Evolutionary conservation across 2,888 invertebrate genomes (phyloP).

Genomic region (Cordilura impudica): DNA sequence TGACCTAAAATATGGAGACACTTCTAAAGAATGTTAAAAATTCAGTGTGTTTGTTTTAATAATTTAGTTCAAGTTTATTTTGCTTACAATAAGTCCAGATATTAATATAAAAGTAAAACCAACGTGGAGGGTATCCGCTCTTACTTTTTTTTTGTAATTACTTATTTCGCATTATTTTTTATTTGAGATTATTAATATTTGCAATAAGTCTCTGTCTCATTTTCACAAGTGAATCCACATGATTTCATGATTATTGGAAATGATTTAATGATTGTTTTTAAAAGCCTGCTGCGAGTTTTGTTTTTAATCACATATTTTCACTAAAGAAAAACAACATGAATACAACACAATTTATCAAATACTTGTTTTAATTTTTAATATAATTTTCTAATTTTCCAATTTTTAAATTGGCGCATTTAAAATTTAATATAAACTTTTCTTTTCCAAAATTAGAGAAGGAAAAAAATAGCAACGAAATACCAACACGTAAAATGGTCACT

Average conservation of each 20-base stretch:
- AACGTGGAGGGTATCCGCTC: too few relatives aligned
- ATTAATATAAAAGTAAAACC: too few relatives aligned
- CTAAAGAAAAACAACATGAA: neutral
- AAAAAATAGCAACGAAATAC: slow-evolving; percentile 50
- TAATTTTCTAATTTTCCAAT: slow-evolving; percentile 1
- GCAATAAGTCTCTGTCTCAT: neutral
- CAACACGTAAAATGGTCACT: slow-evolving; percentile 59
- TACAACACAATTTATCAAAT: neutral
- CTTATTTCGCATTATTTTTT: neutral
- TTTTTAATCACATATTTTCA: neutral
- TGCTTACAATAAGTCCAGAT: too few relatives aligned
- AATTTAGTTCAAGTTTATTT: too few relatives aligned
- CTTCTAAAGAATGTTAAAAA: too few relatives aligned
- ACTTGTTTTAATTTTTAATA: neutral
- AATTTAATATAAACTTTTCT: neutral
- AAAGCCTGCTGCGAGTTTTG: neutral
- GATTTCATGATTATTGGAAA: slow-evolving; percentile 13
- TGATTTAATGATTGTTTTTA: neutral
- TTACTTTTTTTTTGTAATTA: neutral
- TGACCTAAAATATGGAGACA: too few relatives aligned
- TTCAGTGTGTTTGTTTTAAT: too few relatives aligned
- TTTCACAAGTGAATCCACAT: neutral
- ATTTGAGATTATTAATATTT: neutral
- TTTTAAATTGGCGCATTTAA: neutral
- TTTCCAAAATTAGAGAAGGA: slow-evolving; percentile 25